phyloP scores from a whole-genome alignment of 2,797 vertebrate genomes.

The Scolopax bukidnonensis region DNA sequence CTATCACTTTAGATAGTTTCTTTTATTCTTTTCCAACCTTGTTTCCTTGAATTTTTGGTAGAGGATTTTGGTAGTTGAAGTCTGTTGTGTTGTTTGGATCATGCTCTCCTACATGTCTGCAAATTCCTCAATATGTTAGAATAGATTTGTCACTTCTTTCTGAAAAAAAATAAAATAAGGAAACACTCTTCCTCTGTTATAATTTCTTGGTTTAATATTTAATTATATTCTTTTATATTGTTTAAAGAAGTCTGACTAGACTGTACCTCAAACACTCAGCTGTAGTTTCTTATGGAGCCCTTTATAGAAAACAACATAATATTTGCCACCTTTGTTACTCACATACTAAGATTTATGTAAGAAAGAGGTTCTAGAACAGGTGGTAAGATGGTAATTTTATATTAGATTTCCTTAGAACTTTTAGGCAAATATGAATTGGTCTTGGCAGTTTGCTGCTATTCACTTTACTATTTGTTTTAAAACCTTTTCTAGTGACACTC shows the following conservation, averaged over 20 bases:
- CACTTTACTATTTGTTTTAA: background rate
- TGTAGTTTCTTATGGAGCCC: background rate
- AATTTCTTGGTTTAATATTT: background rate
- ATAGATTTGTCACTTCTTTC: background rate
- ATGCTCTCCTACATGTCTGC: background rate
- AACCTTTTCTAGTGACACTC: background rate
- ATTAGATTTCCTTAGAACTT: background rate
- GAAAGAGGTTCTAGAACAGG: background rate
- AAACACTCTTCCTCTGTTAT: background rate
- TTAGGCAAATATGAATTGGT: background rate
- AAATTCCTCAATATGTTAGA: background rate
- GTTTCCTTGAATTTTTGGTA: background rate
- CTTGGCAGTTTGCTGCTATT: background rate
- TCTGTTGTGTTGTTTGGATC: background rate
- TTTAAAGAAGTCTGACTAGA: background rate
- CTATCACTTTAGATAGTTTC: background rate
- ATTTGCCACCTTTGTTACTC: background rate
- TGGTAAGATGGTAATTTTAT: background rate
- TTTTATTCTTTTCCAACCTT: background rate
- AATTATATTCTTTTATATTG: background rate
- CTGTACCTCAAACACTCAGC: background rate
- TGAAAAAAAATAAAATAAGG: background rate
- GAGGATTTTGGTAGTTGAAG: background rate
- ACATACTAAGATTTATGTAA: background rate
- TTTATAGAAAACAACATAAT: background rate